Evolutionary conservation across 2,113 vertebrate species (phyloP), one percentile per base, ranked within the genome.

Genomic region (Noturus placidus): DNA sequence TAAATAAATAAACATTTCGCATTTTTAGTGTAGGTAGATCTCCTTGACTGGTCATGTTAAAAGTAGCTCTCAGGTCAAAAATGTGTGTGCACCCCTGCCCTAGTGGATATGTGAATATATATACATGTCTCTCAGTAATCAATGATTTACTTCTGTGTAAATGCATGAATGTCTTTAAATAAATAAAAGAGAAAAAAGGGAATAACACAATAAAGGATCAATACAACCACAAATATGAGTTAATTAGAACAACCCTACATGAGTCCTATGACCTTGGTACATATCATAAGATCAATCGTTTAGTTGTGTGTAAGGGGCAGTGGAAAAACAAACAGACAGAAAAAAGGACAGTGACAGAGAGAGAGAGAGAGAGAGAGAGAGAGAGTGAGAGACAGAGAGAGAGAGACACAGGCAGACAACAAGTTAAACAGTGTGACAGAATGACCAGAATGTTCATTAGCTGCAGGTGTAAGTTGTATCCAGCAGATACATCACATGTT

Each of bases 401-500:
- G 19, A 42, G 20, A 10, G 10, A 5, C 10, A 38, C 0, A 2
- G 1, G 4, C 0, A 72, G 13, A 69, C 1, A 50, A 7, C 42
- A 50, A 50, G 15, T 57, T 20, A 57, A 22, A 57, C 78, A 80
- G n/a, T 20, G 52, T 42, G 69, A 74, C 83, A 59, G 13, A 25
- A 52, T 25, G 56, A 20, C 25, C 72, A 78, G 33, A 30, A 8
- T 57, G 54, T 76, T 46, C 59, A 76, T 33, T 35, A 63, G 42
- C 19, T 83, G 89, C 84, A 87, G 83, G 69, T 88, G 3, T 22
- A 30, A 86, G 74, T 86, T 8, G 20, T 42, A 50, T 22, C 33
- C 38, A 57, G 33, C 54, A 74, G 54, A 85, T 86, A 88, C 85
- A 89, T 89, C 78, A 87, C 59, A 20, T 92, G 91, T 92, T 54